Base-by-base conservation (phyloP, 2,797 vertebrate genomes). In the Myotis planiceps region DNA sequence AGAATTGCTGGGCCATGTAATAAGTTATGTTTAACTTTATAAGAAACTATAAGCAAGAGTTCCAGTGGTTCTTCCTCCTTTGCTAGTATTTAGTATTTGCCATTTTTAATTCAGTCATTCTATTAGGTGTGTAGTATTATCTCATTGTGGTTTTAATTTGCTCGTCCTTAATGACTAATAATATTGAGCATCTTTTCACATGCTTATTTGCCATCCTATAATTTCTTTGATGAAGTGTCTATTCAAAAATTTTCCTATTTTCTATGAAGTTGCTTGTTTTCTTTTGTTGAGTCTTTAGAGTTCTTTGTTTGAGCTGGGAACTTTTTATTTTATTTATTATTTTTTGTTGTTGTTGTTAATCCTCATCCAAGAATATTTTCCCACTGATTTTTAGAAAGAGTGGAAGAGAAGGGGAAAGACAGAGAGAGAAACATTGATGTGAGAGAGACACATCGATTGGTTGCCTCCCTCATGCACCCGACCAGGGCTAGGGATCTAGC, bases 181-280 rank as follows among this genome's bases (percentile, higher is more conserved):
- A 93, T 68, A 74, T 1, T 74, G 60, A 63, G 2, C 27, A 92
- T 80, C 16, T 79, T 83, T 90, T 78, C 78, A 90, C 58, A 78
- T 51, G 34, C 12, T 90, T 93, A 69, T 72, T 81, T 90, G 34
- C 9, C 34, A 92, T 39, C n/a, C 93, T 84, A 21, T 88, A 68
- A 85, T 68, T 92, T 85, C 68, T 92, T 21, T 89, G 42, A 68
- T 69, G 27, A 92, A 86, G 23, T 53, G 21, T 80, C 39, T 85
- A 42, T 84, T 76, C 13, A 89, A 85, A 79, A 32, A 2, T 3
- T 90, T 78, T 34, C 71, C 15, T 32, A 60, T 88, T 71, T 90
- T 83, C 34, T 65, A 83, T n/a, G 39, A 29, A 89, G 49, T 71
- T 93, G 66, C 39, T 95, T 93, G 7, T 29, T 80, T 94, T 92